Evolutionary conservation across 2,113 vertebrate species (phyloP).

Genomic region (Perca flavescens): DNA sequence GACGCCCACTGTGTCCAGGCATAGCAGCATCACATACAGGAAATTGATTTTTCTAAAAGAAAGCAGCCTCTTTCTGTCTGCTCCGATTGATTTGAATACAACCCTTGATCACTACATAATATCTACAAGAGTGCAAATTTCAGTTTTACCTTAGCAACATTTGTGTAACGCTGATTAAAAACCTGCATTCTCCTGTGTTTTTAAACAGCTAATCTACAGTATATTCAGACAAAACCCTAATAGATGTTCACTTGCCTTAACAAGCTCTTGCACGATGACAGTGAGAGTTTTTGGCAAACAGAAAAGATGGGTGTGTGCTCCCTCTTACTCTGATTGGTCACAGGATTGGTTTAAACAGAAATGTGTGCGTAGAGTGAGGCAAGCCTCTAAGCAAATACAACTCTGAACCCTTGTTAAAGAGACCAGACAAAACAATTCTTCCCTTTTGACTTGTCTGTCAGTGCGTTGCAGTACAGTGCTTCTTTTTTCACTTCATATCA

Average conservation of each 20-base stretch:
- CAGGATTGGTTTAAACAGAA: conserved; percentile 67
- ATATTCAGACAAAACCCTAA: conserved; percentile 12
- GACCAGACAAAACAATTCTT: conserved; percentile 24
- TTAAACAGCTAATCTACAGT: conserved; percentile 5
- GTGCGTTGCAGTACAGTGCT: background rate
- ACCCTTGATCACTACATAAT: background rate
- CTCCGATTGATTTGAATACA: conserved; percentile 26
- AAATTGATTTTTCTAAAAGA: conserved; percentile 72
- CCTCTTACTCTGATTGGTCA: conserved; percentile 45
- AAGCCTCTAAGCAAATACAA: conserved; percentile 35
- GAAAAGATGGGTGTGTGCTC: conserved; percentile 60
- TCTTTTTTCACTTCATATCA: background rate
- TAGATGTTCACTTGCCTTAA: conserved; percentile 52
- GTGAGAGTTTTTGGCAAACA: conserved; percentile 67
- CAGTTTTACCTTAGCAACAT: background rate
- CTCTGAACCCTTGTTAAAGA: background rate
- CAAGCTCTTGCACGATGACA: conserved; percentile 72
- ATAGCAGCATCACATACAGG: conserved; percentile 49
- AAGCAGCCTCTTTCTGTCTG: conserved; percentile 44
- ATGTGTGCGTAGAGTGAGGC: conserved; percentile 25
- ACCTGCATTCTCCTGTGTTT: conserved; percentile 20
- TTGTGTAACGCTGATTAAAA: conserved; percentile 17
- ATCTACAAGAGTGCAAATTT: conserved; percentile 5
- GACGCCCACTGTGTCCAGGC: conserved; percentile 58
- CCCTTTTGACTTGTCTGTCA: conserved; percentile 1